Conservation (phyloP, 2,113 vertebrate species). For the Zapus hudsonius region DNA sequence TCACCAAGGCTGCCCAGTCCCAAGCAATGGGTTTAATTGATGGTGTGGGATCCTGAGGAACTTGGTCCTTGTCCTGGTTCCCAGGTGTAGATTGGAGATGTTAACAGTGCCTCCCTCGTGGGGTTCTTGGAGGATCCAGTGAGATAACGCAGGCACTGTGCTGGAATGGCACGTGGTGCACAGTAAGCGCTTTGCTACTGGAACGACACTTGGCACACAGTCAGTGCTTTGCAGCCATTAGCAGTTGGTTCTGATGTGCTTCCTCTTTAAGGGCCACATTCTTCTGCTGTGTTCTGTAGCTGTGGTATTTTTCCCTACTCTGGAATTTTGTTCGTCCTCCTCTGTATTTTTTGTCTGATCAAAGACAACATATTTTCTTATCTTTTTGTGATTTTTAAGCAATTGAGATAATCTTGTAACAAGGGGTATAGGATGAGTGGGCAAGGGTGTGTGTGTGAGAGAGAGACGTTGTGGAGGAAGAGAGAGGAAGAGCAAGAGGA, state of each 20-base stretch:
- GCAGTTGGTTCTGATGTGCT: rapidly evolving
- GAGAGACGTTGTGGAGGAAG: too few relatives aligned
- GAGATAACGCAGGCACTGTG: neutral
- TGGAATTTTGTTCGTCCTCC: neutral
- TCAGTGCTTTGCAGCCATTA: too few relatives aligned
- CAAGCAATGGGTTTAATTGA: neutral
- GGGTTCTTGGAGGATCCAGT: neutral
- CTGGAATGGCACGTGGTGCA: neutral
- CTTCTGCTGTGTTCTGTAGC: neutral
- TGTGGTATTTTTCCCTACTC: neutral
- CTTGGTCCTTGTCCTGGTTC: neutral
- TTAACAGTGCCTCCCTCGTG: rapidly evolving
- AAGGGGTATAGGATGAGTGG: neutral
- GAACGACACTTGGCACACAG: neutral
- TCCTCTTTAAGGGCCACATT: neutral
- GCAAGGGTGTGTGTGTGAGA: too few relatives aligned
- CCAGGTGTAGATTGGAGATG: neutral
- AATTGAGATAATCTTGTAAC: neutral
- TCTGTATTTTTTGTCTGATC: neutral
- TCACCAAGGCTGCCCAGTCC: neutral
- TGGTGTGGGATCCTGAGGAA: neutral
- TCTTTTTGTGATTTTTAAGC: neutral
- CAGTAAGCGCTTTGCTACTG: neutral
- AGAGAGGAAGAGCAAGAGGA: too few relatives aligned
- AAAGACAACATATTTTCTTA: neutral